Evolutionary conservation across 2,888 invertebrate species (phyloP).

Genomic region (Bedellia somnulentella): DNA sequence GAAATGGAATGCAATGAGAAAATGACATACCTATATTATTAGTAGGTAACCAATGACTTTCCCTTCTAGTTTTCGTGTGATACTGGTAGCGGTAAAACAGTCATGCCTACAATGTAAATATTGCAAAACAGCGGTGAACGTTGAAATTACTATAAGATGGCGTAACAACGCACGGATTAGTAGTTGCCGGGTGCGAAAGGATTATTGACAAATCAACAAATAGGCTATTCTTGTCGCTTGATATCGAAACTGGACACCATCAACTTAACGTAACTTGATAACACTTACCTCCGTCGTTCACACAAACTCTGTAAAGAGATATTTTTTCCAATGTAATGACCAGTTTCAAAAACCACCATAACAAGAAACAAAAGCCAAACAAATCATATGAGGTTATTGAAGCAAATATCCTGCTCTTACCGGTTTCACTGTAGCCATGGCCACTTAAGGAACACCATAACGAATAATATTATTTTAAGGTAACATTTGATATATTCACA

Average conservation of each 20-base stretch:
- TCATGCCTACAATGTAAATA: no score
- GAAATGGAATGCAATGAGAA: slow-evolving; percentile 46
- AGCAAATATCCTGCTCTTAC: slow-evolving; percentile 41
- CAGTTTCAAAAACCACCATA: slow-evolving; percentile 61
- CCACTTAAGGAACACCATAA: slow-evolving; percentile 59
- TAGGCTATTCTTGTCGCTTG: slow-evolving; percentile 27
- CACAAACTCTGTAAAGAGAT: slow-evolving; percentile 60
- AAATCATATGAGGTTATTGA: slow-evolving; percentile 16
- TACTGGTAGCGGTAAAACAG: no score
- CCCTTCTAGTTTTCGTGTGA: no score
- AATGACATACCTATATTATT: slow-evolving; percentile 50
- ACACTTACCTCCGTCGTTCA: slow-evolving; percentile 59
- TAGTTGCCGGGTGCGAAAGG: slow-evolving; percentile 51
- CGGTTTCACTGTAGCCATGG: slow-evolving; percentile 65
- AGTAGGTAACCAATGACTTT: no score
- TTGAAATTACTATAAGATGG: slow-evolving; percentile 56
- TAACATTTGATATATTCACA: no score
- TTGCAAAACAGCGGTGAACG: no score
- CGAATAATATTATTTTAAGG: slow-evolving; percentile 35
- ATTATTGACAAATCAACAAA: slow-evolving; percentile 56
- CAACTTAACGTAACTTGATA: slow-evolving; percentile 35
- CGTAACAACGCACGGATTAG: slow-evolving; percentile 48
- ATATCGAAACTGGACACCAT: slow-evolving; percentile 39
- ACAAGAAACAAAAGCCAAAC: slow-evolving; percentile 63
- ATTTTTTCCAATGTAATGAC: slow-evolving; percentile 62